Conservation (phyloP, 2,113 vertebrate genomes). For the Passer domesticus region DNA sequence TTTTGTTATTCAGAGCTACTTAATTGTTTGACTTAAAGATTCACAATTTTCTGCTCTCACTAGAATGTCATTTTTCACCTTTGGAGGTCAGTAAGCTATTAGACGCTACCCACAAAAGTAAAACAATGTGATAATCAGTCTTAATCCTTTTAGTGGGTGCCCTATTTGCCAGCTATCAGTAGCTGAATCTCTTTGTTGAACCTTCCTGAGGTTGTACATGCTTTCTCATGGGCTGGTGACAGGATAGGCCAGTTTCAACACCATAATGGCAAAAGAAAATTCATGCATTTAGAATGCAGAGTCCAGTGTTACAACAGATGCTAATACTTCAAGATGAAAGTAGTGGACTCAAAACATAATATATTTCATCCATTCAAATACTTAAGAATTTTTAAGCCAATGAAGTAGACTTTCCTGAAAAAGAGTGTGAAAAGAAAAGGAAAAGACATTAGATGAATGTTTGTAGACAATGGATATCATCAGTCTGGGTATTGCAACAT, state of each 20-base stretch:
- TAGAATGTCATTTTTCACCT: not conserved
- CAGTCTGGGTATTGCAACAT: not conserved
- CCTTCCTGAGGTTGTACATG: not conserved
- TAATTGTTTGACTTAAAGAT: constrained; percentile 14
- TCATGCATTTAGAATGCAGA: not conserved
- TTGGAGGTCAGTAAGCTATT: constrained; percentile 36
- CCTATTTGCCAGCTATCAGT: not conserved
- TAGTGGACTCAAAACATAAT: not conserved
- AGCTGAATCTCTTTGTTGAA: constrained; percentile 6
- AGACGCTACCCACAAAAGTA: not conserved
- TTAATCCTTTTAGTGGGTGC: not conserved
- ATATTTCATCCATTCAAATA: not conserved
- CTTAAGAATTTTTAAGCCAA: not conserved
- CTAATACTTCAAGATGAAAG: not conserved
- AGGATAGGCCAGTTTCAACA: not conserved
- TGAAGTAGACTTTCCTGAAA: not conserved
- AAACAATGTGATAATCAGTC: not conserved
- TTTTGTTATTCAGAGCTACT: not conserved
- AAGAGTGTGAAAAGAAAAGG: not conserved
- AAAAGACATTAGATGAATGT: not conserved
- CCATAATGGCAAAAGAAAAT: not conserved
- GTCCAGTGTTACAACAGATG: not conserved
- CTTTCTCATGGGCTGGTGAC: not conserved
- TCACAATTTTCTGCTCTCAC: not conserved
- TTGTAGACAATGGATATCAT: not conserved